Conservation (phyloP, 2,113 vertebrate genomes). For the Origma solitaria region DNA sequence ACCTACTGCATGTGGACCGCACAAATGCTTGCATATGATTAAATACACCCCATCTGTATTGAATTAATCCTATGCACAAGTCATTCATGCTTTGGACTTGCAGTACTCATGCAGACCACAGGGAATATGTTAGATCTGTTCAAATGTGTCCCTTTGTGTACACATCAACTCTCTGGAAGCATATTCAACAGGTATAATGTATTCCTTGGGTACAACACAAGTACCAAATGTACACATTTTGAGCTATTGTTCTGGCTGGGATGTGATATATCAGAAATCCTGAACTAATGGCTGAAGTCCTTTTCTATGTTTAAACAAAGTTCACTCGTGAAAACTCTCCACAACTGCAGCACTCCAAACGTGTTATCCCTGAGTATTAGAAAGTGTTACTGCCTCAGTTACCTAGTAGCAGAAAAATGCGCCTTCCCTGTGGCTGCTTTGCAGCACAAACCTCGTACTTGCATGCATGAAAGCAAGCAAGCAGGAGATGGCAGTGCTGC, state of each 20-base stretch:
- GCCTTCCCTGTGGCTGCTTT: neutral
- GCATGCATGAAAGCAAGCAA: neutral
- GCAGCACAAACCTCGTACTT: neutral
- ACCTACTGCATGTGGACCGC: neutral
- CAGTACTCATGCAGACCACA: neutral
- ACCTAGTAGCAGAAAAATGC: neutral
- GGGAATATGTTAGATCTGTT: neutral
- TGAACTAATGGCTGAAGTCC: neutral
- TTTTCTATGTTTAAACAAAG: neutral
- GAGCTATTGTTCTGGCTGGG: neutral
- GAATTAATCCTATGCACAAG: neutral
- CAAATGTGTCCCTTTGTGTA: neutral
- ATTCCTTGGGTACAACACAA: neutral
- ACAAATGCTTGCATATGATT: neutral
- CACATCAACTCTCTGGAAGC: neutral
- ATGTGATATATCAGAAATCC: neutral
- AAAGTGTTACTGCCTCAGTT: neutral
- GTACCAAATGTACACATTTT: neutral
- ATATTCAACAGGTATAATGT: neutral
- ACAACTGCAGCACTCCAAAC: neutral
- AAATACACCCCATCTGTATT: neutral
- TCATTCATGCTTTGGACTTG: neutral
- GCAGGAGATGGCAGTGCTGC: conserved; percentile 56
- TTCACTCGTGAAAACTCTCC: rapidly evolving
- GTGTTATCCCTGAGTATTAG: neutral